These are phyloP conservation scores for Drosophila bifasciata DNA, from an alignment of 1,140 invertebrate genomes.

Conservation along the genomic window DNA sequence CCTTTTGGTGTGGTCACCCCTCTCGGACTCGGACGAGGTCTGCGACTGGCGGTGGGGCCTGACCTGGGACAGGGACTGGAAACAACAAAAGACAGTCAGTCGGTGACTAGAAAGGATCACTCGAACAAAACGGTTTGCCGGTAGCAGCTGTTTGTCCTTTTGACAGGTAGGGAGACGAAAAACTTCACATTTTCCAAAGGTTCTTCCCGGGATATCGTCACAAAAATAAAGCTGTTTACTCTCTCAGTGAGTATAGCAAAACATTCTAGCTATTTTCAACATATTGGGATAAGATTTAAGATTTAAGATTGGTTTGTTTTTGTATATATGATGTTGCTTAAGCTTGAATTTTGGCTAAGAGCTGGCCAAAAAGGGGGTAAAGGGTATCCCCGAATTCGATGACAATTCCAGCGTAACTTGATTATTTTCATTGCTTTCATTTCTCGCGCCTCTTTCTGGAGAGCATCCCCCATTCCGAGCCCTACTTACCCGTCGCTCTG, in stretches of 20 bases:
- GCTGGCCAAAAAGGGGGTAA: not conserved
- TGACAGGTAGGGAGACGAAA: constrained; percentile 49
- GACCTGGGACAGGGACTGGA: not conserved
- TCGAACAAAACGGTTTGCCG: constrained; percentile 47
- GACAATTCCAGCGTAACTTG: no score
- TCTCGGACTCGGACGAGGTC: constrained; percentile 33
- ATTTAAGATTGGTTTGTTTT: constrained; percentile 8
- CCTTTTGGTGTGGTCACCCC: constrained; percentile 73
- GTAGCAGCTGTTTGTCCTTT: constrained; percentile 64
- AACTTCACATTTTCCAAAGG: constrained; percentile 29
- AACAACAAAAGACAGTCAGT: constrained; percentile 32
- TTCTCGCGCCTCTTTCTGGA: not conserved
- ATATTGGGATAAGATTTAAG: constrained; percentile 3
- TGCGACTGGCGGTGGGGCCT: not conserved
- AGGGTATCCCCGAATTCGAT: no score
- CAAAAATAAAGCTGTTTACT: constrained; percentile 17
- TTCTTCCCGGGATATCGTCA: constrained; percentile 41
- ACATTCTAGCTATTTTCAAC: constrained; percentile 3
- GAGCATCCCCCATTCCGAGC: not conserved
- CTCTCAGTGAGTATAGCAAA: not conserved
- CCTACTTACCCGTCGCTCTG: constrained; percentile 68
- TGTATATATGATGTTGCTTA: not conserved
- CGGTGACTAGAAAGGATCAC: constrained; percentile 39
- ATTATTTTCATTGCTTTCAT: not conserved
- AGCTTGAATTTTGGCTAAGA: no score